Evolutionary conservation across 2,113 vertebrate species (phyloP).

Genomic region (Nicator chloris): DNA sequence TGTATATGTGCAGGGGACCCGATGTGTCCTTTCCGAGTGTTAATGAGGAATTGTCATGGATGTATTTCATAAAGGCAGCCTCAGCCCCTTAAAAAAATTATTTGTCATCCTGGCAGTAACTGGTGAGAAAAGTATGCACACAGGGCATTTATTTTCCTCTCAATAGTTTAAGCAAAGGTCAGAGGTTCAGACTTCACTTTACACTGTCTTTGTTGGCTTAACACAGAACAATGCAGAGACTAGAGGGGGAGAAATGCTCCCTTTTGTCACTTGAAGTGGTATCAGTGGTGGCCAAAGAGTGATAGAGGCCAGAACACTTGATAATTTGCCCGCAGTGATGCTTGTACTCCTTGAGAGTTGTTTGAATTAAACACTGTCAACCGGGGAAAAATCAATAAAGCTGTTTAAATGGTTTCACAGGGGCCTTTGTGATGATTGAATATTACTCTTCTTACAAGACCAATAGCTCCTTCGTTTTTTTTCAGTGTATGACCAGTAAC

Average conservation of each 20-base stretch:
- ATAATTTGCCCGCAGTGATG: constrained; percentile 78
- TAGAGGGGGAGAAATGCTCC: constrained; percentile 6
- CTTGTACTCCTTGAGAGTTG: constrained; percentile 70
- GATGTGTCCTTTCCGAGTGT: constrained; percentile 19
- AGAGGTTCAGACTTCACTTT: neutral
- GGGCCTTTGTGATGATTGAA: constrained; percentile 71
- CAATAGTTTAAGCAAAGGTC: neutral
- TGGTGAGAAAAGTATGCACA: neutral
- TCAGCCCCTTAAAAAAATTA: neutral
- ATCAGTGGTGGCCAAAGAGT: constrained; percentile 49
- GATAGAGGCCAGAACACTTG: constrained; percentile 65
- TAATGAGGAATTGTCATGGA: constrained; percentile 10
- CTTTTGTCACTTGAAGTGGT: constrained; percentile 61
- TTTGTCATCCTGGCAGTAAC: neutral
- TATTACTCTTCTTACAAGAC: constrained; percentile 66
- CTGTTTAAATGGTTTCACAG: constrained; percentile 76
- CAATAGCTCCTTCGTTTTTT: neutral
- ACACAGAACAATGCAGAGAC: neutral
- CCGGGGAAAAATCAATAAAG: constrained; percentile 79
- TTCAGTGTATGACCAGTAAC: constrained; percentile 35
- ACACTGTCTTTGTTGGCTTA: constrained; percentile 9
- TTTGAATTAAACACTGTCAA: constrained; percentile 80
- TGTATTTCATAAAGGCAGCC: neutral
- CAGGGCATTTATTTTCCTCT: neutral
- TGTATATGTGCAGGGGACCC: neutral